Conservation (phyloP, 2,797 vertebrate genomes). For the Acanthopagrus latus region DNA sequence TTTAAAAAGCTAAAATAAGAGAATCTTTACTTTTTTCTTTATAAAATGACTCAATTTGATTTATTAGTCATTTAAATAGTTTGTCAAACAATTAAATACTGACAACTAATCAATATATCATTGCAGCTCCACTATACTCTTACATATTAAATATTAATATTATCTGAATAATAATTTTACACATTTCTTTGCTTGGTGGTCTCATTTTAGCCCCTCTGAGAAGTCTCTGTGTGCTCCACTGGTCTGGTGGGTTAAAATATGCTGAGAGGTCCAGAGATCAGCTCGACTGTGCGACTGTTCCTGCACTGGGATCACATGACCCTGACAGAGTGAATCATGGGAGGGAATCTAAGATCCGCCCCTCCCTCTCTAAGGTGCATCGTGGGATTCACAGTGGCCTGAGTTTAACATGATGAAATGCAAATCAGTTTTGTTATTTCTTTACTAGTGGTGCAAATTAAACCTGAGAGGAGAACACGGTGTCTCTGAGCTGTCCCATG, state of each 20-base stretch:
- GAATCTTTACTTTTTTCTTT: no score
- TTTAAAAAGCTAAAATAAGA: no score
- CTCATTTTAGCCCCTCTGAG: background rate
- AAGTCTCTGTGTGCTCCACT: background rate
- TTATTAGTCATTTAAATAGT: no score
- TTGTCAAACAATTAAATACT: no score
- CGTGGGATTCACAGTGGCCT: constrained; percentile 30
- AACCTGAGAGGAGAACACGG: background rate
- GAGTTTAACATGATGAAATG: constrained; percentile 2
- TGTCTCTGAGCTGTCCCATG: background rate
- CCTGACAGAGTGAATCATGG: constrained; percentile 61
- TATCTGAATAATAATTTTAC: background rate
- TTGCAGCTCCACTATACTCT: no score
- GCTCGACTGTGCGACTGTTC: constrained; percentile 11
- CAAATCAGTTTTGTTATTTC: constrained; percentile 4
- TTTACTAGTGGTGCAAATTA: background rate
- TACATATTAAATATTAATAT: no score
- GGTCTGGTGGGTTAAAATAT: constrained; percentile 23
- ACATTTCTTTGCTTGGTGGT: background rate
- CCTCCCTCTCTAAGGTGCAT: constrained; percentile 21
- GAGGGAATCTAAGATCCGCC: constrained; percentile 36
- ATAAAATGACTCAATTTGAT: no score
- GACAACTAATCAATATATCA: no score
- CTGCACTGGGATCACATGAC: constrained; percentile 52
- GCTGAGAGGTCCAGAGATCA: constrained; percentile 21